Evolutionary conservation across 2,797 vertebrate genomes (phyloP).

Genomic region (Gymnocypris eckloni): DNA sequence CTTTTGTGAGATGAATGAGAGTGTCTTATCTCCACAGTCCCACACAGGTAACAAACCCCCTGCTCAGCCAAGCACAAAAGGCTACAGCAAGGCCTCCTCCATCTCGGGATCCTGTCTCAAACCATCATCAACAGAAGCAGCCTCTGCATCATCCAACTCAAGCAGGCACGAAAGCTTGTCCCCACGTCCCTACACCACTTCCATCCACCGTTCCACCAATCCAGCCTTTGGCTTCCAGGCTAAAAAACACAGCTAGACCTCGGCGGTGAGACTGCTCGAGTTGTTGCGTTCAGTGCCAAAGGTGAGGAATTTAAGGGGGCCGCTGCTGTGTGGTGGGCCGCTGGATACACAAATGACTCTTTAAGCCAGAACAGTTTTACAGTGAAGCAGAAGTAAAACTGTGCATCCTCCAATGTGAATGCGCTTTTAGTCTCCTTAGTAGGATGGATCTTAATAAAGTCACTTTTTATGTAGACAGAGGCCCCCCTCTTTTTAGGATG

Average conservation of each 20-base stretch:
- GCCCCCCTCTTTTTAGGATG: slow-evolving; percentile 20
- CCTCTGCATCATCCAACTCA: slow-evolving; percentile 42
- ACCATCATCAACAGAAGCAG: slow-evolving; percentile 36
- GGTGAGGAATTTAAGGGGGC: slow-evolving; percentile 58
- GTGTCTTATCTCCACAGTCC: slow-evolving; percentile 71
- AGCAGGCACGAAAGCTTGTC: slow-evolving; percentile 62
- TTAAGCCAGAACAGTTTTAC: slow-evolving; percentile 32
- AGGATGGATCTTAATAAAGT: neutral
- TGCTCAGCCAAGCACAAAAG: slow-evolving; percentile 67
- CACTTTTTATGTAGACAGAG: slow-evolving; percentile 9
- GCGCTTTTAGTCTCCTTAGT: slow-evolving; percentile 3
- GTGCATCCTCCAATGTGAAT: slow-evolving; percentile 27
- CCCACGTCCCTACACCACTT: slow-evolving; percentile 51
- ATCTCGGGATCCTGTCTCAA: slow-evolving; percentile 57
- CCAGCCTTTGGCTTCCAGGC: slow-evolving; percentile 59
- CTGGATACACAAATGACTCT: slow-evolving; percentile 46
- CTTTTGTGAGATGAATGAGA: slow-evolving; percentile 66
- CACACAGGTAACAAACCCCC: slow-evolving; percentile 65
- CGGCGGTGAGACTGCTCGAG: slow-evolving; percentile 30
- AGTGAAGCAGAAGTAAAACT: slow-evolving; percentile 24
- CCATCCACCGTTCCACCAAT: slow-evolving; percentile 66
- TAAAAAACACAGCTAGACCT: slow-evolving; percentile 69
- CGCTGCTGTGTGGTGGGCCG: slow-evolving; percentile 38
- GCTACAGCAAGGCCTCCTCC: slow-evolving; percentile 38
- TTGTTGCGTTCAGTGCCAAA: slow-evolving; percentile 68